A percentile compares a stretch with the other conserved stretches of the same genome.
Conservation (phyloP, 2,113 vertebrate genomes). For the Corythoichthys haematopterus region DNA sequence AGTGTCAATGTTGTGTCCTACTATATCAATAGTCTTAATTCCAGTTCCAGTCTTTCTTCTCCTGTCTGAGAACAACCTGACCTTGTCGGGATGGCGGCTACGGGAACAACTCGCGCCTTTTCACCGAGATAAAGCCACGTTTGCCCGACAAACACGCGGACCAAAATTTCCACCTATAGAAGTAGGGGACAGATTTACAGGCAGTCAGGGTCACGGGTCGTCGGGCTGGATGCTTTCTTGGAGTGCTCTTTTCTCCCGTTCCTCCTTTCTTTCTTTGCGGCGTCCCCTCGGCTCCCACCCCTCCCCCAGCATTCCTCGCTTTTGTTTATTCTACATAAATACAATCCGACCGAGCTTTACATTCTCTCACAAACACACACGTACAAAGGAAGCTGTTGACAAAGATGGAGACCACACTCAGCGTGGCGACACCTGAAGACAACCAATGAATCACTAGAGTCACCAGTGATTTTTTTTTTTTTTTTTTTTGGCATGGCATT, state of each 20-base stretch:
- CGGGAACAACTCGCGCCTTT: conserved; percentile 25
- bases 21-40: neutral
- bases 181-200: conserved; percentile 72
- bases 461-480: neutral
- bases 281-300: conserved; percentile 64
- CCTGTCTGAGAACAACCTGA: conserved; percentile 29
- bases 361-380: conserved; percentile 36
- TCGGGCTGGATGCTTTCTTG: conserved; percentile 69
- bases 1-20: neutral
- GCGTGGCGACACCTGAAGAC: conserved; percentile 12
- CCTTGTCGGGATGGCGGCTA: conserved; percentile 26
- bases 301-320: conserved; percentile 67
- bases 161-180: conserved; percentile 44
- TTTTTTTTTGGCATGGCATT: neutral
- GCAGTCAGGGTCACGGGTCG: conserved; percentile 65
- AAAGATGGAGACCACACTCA: conserved; percentile 29
- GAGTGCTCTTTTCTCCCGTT: conserved; percentile 64
- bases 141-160: conserved; percentile 41
- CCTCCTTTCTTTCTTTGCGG: conserved; percentile 67
- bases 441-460: neutral
- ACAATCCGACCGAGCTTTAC: conserved; percentile 55
- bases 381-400: conserved; percentile 55
- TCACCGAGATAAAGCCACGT: conserved; percentile 15
- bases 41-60: neutral
- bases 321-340: conserved; percentile 75